A percentile compares a stretch with the other conserved stretches of the same genome.
phyloP scores from a whole-genome alignment of 64 coral and sea anemone species.

The Montipora foliosa region DNA sequence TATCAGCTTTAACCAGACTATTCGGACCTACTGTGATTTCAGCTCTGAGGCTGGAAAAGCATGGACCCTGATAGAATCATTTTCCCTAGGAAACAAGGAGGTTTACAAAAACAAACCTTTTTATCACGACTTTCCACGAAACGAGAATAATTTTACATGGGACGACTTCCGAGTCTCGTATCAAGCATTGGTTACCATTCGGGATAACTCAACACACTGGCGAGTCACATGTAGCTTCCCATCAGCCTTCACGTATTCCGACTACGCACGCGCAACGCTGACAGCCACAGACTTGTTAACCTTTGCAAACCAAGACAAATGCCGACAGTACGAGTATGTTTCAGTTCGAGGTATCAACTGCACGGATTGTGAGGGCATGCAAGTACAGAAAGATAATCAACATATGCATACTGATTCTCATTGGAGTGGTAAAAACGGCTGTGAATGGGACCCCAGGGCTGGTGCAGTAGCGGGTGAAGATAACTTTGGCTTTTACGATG shows the following conservation, averaged over 20 bases:
- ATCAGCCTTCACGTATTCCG: slow-evolving; percentile 8
- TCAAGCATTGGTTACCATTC: slow-evolving; percentile 29
- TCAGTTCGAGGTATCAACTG: slow-evolving; percentile 36
- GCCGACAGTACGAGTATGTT: slow-evolving; percentile 7
- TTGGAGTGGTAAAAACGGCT: slow-evolving; percentile 20
- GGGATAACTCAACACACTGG: slow-evolving; percentile 40
- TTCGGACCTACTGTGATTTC: slow-evolving; percentile 36
- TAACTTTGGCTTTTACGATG: slow-evolving; percentile 48
- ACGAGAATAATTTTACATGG: slow-evolving; percentile 35
- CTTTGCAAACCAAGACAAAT: slow-evolving; percentile 16
- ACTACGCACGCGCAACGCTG: slow-evolving; percentile 37
- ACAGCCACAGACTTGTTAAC: slow-evolving; percentile 18
- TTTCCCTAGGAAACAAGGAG: slow-evolving; percentile 29
- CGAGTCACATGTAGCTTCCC: slow-evolving; percentile 31
- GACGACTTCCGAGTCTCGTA: background rate
- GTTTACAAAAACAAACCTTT: slow-evolving; percentile 26
- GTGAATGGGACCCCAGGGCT: background rate
- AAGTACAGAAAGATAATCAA: slow-evolving; percentile 5
- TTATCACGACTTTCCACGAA: slow-evolving; percentile 16
- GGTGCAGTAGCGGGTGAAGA: slow-evolving; percentile 23
- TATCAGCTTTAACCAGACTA: background rate
- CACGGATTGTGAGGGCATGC: background rate
- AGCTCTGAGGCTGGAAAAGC: background rate
- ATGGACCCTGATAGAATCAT: slow-evolving; percentile 68
- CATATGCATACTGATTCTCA: slow-evolving; percentile 44